Evolutionary conservation across 2,797 vertebrate genomes (phyloP).

Genomic region (Holocentrus rufus): DNA sequence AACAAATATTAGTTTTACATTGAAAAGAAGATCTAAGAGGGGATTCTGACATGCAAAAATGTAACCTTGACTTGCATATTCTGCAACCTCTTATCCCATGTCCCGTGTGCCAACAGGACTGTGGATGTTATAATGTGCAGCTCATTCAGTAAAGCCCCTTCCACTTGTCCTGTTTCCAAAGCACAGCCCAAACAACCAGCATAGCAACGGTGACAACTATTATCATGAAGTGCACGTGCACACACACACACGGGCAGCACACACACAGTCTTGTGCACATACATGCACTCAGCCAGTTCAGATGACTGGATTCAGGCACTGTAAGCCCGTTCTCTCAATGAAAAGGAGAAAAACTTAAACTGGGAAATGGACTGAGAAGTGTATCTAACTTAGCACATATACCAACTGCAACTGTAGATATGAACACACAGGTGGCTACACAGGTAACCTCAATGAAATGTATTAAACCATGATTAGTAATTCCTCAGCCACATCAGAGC

Average conservation of each 20-base stretch:
- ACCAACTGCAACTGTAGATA: no score
- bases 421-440: no score
- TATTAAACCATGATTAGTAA: no score
- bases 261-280: background rate
- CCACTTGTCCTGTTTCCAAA: constrained; percentile 31
- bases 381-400: no score
- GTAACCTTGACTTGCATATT: constrained; percentile 8
- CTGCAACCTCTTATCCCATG: background rate
- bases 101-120: background rate
- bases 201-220: constrained; percentile 13
- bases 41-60: background rate
- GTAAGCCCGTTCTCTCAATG: no score
- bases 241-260: background rate
- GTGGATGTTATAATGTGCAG: constrained; percentile 22
- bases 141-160: constrained; percentile 19
- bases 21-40: background rate
- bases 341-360: no score
- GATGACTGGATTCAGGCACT: no score
- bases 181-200: constrained; percentile 23
- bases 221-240: background rate
- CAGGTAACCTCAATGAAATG: no score
- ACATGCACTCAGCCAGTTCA: no score
- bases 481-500: no score
- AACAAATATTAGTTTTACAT: background rate
- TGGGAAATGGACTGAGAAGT: no score